Evolutionary conservation across 2,113 vertebrate species (phyloP).

Genomic region (Cephalopterus ornatus): DNA sequence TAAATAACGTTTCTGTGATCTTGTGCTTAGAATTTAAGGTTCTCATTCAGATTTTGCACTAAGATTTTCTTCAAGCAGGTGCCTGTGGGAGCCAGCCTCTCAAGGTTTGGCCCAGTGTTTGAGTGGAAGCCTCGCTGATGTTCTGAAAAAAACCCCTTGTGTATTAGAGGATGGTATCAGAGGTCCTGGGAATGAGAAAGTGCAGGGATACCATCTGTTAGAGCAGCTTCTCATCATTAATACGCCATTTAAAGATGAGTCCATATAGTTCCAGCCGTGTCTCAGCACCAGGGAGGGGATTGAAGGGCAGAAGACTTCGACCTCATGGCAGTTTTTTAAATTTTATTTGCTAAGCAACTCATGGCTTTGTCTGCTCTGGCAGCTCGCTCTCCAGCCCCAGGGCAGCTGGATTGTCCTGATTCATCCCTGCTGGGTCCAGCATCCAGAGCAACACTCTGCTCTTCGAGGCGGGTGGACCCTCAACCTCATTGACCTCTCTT

Average conservation of each 20-base stretch:
- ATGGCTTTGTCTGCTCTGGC: not conserved
- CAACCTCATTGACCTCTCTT: fast-evolving
- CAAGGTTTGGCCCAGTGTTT: not conserved
- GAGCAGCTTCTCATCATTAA: not conserved
- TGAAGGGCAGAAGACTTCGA: not conserved
- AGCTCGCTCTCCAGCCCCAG: not conserved
- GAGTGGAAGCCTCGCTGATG: not conserved
- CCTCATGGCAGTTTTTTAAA: not conserved
- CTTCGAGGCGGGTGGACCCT: not conserved
- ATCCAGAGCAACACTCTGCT: not conserved
- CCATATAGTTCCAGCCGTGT: fast-evolving
- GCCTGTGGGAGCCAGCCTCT: not conserved
- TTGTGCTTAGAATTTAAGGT: fast-evolving
- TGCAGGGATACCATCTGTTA: not conserved
- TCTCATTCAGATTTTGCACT: not conserved
- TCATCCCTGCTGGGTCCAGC: fast-evolving
- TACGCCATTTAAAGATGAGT: not conserved
- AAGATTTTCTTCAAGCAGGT: not conserved
- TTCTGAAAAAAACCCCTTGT: not conserved
- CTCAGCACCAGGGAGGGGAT: not conserved
- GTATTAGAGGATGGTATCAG: not conserved
- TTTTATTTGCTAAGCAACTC: not conserved
- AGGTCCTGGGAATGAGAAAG: not conserved
- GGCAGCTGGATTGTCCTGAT: not conserved
- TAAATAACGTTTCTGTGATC: fast-evolving